A percentile compares a stretch with the other conserved stretches of the same genome.
These are phyloP conservation scores for Leptothorax acervorum DNA, from an alignment of 2,888 invertebrate species.

Conservation along the genomic window DNA sequence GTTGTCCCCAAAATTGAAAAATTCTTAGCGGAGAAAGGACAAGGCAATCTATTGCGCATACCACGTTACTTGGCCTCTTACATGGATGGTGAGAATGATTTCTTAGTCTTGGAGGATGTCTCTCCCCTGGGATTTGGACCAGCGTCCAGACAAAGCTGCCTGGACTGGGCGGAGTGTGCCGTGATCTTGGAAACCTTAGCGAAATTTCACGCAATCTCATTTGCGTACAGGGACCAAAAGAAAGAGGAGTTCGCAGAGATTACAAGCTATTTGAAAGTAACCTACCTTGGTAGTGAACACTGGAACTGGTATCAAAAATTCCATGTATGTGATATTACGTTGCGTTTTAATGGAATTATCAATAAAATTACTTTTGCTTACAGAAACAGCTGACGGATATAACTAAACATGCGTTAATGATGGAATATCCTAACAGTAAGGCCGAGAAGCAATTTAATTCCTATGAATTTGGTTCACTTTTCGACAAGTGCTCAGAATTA, in stretches of 20 bases:
- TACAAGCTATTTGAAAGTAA: constrained; percentile 76
- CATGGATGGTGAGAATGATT: constrained; percentile 85
- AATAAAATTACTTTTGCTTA: constrained; percentile 30
- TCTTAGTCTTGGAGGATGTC: constrained; percentile 85
- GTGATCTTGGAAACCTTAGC: constrained; percentile 84
- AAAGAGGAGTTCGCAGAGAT: constrained; percentile 81
- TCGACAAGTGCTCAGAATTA: constrained; percentile 85
- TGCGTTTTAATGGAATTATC: background rate
- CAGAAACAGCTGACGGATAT: constrained; percentile 78
- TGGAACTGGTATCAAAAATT: constrained; percentile 82
- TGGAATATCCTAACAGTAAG: constrained; percentile 88
- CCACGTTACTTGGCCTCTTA: constrained; percentile 82
- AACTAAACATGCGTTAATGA: constrained; percentile 89
- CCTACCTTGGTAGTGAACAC: constrained; percentile 76
- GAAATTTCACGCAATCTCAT: constrained; percentile 85
- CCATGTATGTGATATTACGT: constrained; percentile 71
- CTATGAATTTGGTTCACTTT: constrained; percentile 87
- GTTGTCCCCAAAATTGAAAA: constrained; percentile 78
- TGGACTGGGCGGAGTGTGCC: constrained; percentile 80
- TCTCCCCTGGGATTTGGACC: constrained; percentile 81
- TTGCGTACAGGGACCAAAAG: constrained; percentile 85
- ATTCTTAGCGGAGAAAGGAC: constrained; percentile 76
- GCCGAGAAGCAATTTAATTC: constrained; percentile 88
- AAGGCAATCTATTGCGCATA: constrained; percentile 71
- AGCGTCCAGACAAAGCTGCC: constrained; percentile 77